phyloP scores from a whole-genome alignment of 2,888 invertebrate genomes.

The Muschampia plurimacula region DNA sequence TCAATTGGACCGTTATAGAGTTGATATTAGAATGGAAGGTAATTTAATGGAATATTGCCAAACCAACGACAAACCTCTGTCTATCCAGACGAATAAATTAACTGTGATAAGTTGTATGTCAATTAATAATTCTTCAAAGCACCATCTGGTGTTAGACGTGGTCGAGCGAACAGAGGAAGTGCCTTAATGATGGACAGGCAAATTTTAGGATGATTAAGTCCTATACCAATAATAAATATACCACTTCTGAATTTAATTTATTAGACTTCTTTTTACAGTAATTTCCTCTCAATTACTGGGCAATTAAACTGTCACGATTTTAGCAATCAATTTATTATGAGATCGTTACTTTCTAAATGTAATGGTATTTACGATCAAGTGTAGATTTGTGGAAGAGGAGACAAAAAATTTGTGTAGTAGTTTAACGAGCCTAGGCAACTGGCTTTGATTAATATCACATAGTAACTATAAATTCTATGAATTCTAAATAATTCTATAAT shows the following conservation, averaged over 20 bases:
- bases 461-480: not conserved
- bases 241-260: slow-evolving; percentile 27
- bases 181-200: slow-evolving; percentile 60
- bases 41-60: slow-evolving; percentile 74
- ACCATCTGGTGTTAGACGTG: slow-evolving; percentile 75
- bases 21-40: slow-evolving; percentile 48
- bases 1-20: slow-evolving; percentile 44
- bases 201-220: slow-evolving; percentile 54
- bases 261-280: slow-evolving; percentile 13
- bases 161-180: slow-evolving; percentile 66
- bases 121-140: slow-evolving; percentile 86
- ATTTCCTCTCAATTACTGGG: slow-evolving; percentile 7
- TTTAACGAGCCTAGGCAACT: slow-evolving; percentile 26
- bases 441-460: not conserved
- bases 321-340: slow-evolving; percentile 16
- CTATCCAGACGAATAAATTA: slow-evolving; percentile 83
- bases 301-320: slow-evolving; percentile 23
- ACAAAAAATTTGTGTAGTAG: slow-evolving; percentile 40
- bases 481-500: not conserved
- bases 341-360: slow-evolving; percentile 32
- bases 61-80: slow-evolving; percentile 77
- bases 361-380: slow-evolving; percentile 40
- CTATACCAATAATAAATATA: slow-evolving; percentile 36
- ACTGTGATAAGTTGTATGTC: slow-evolving; percentile 84
- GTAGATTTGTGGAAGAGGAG: slow-evolving; percentile 33